Conservation (phyloP, 2,888 invertebrate genomes). For the Oligia fasciuncula region DNA sequence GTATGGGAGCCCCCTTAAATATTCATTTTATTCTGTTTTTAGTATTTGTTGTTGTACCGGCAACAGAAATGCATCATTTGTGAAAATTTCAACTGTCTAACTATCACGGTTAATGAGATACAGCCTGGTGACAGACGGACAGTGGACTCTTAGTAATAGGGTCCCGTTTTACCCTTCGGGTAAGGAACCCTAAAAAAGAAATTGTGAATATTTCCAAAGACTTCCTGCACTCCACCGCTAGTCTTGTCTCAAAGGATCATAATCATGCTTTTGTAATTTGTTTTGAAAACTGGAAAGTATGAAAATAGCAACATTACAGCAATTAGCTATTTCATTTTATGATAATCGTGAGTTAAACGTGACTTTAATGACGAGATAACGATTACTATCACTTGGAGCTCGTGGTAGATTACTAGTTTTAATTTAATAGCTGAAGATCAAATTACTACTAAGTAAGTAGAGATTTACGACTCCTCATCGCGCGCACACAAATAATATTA, state of each 20-base stretch:
- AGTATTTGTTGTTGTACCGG: no score
- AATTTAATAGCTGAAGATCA: slow-evolving; percentile 27
- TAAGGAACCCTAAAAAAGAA: not conserved
- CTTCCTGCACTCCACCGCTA: not conserved
- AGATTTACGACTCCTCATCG: slow-evolving; percentile 21
- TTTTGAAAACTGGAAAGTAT: slow-evolving; percentile 28
- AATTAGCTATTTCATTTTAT: slow-evolving; percentile 42
- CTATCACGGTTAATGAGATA: no score
- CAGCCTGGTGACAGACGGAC: no score
- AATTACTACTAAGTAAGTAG: slow-evolving; percentile 16
- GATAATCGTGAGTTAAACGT: slow-evolving; percentile 39
- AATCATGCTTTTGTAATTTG: slow-evolving; percentile 21
- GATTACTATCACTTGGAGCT: not conserved
- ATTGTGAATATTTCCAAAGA: slow-evolving; percentile 3
- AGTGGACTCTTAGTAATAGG: no score
- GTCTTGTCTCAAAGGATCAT: not conserved
- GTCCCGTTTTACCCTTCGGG: no score
- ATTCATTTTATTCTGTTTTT: no score
- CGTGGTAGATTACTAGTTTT: slow-evolving; percentile 31
- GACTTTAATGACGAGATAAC: slow-evolving; percentile 36
- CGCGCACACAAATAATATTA: slow-evolving; percentile 7
- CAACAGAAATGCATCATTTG: no score
- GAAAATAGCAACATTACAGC: slow-evolving; percentile 30
- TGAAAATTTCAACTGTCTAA: no score
- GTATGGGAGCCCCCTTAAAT: no score